Evolutionary conservation across 2,113 vertebrate species (phyloP).

Genomic region (Natator depressus): DNA sequence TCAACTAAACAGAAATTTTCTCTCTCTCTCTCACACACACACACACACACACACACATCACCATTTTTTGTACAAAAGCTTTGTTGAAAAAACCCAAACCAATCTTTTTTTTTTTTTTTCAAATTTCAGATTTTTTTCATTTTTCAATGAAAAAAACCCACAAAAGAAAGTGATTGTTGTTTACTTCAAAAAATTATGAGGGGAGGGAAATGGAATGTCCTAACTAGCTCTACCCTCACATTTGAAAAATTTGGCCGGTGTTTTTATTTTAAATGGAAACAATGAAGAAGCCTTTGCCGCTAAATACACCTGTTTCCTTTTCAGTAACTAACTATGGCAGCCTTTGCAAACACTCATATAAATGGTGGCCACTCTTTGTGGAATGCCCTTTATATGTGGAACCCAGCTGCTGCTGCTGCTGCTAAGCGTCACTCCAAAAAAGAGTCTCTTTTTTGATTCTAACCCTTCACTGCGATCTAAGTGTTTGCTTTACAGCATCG

Average conservation of each 20-base stretch:
- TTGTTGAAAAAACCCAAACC: not conserved
- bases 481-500: constrained; percentile 33
- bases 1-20: not conserved
- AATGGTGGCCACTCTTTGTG: not conserved
- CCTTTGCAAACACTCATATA: constrained; percentile 8
- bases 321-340: constrained; percentile 1
- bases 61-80: not conserved
- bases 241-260: not conserved
- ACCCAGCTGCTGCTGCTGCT: not conserved
- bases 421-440: constrained; percentile 12
- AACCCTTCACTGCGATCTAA: not conserved
- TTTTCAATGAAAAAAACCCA: too few species aligned
- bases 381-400: constrained; percentile 17
- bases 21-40: too few species aligned
- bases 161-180: not conserved
- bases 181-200: not conserved
- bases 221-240: not conserved
- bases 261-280: not conserved
- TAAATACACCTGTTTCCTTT: not conserved
- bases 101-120: not conserved
- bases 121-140: not conserved
- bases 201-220: not conserved
- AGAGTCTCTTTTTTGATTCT: not conserved
- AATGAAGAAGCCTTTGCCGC: not conserved
- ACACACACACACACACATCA: too few species aligned